These are phyloP conservation scores for Eurypyga helias DNA, from an alignment of 2,113 vertebrate species.

Conservation along the genomic window DNA sequence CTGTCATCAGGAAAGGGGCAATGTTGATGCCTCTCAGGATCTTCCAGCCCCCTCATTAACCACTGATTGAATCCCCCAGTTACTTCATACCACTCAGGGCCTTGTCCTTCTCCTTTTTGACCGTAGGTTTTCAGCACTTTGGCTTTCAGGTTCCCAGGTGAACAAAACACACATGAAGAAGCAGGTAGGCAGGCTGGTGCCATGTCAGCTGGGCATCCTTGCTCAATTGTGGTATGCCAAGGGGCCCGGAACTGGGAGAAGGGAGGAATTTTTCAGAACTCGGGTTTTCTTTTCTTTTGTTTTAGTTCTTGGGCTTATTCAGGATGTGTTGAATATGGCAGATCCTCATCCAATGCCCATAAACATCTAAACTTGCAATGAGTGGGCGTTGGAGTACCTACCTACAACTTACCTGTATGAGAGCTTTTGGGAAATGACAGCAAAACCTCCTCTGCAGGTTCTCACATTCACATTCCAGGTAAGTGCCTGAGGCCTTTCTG, in stretches of 20 bases:
- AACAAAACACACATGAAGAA: not conserved
- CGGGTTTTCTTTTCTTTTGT: not conserved
- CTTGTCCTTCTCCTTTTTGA: not conserved
- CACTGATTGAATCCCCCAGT: not conserved
- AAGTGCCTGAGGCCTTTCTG: not conserved
- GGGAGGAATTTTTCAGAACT: not conserved
- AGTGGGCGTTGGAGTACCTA: not conserved
- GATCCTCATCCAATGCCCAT: not conserved
- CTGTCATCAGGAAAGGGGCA: not conserved
- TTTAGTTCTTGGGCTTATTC: not conserved
- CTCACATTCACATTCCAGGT: not conserved
- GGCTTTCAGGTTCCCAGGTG: not conserved
- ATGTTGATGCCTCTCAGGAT: not conserved
- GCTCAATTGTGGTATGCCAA: fast-evolving
- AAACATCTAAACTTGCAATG: not conserved
- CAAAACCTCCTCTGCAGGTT: not conserved
- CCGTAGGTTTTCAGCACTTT: not conserved
- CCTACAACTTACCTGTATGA: not conserved
- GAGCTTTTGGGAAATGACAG: not conserved
- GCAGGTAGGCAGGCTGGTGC: not conserved
- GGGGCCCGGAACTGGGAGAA: not conserved
- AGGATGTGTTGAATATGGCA: not conserved
- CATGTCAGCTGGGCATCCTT: not conserved
- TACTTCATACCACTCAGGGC: not conserved
- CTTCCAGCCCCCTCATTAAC: not conserved